A percentile compares a stretch with the other conserved stretches of the same genome.
phyloP scores from a whole-genome alignment of 1,140 invertebrate species.

The Drosophila parabipectinata region DNA sequence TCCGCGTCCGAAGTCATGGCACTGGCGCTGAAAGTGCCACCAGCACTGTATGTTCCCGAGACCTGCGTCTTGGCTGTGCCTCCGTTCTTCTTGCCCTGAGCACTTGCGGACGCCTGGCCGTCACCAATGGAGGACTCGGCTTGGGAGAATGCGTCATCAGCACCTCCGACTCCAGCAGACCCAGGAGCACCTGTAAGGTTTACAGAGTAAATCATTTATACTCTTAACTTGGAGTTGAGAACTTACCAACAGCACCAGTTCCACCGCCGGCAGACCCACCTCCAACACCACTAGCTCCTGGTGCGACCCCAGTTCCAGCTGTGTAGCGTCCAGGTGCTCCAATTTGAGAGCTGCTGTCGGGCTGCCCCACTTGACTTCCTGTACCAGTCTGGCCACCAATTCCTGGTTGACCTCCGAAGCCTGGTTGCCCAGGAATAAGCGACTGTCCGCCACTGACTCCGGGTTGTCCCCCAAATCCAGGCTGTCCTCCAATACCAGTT shows the following conservation, averaged over 20 bases:
- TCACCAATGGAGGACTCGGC: constrained; percentile 89
- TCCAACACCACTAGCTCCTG: constrained; percentile 8
- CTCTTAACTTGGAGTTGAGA: not conserved
- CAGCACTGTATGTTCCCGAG: constrained; percentile 89
- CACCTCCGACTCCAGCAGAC: constrained; percentile 46
- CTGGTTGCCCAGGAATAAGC: not conserved
- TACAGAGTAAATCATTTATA: not conserved
- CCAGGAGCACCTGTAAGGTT: constrained; percentile 13
- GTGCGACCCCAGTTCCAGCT: constrained; percentile 17
- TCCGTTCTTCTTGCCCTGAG: constrained; percentile 89
- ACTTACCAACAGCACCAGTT: constrained; percentile 48
- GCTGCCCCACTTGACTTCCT: constrained; percentile 6
- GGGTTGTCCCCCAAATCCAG: constrained; percentile 4
- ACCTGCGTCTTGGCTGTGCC: constrained; percentile 92
- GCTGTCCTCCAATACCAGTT: not conserved
- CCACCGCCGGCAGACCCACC: constrained; percentile 1
- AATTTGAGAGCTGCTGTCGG: constrained; percentile 16
- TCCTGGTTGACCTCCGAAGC: constrained; percentile 9
- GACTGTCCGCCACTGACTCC: constrained; percentile 4
- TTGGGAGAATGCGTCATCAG: constrained; percentile 89
- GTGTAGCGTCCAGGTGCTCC: constrained; percentile 48
- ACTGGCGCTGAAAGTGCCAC: constrained; percentile 91
- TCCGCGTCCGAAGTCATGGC: constrained; percentile 91
- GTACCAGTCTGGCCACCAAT: constrained; percentile 4
- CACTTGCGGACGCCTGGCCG: constrained; percentile 89